Percentiles rank a stretch among this genome's conserved stretches.
Conservation (phyloP, 1,140 invertebrate species). For the Melitaea cinxia region DNA sequence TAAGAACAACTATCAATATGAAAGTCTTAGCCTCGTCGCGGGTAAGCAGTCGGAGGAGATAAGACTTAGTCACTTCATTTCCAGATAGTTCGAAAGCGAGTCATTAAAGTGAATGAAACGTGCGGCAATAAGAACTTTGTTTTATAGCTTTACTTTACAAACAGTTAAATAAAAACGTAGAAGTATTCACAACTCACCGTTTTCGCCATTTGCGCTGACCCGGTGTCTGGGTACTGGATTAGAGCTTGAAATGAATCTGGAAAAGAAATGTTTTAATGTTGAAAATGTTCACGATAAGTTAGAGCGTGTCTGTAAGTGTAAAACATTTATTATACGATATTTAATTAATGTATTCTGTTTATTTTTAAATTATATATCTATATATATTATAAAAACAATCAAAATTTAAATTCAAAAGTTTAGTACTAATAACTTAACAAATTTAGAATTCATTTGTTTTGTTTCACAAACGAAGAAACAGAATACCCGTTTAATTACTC, state of each 20-base stretch:
- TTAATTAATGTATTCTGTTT: neutral
- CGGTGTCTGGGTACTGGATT: conserved; percentile 98
- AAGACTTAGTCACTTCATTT: conserved; percentile 60
- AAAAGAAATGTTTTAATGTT: conserved; percentile 72
- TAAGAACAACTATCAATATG: conserved; percentile 46
- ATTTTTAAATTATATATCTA: too few relatives aligned
- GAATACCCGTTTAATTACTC: too few relatives aligned
- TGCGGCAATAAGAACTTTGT: conserved; percentile 74
- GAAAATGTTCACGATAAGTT: conserved; percentile 7
- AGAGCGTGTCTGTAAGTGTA: neutral
- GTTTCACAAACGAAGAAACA: too few relatives aligned
- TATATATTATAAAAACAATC: too few relatives aligned
- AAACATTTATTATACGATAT: neutral
- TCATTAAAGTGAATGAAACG: conserved; percentile 76
- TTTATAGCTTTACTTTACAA: conserved; percentile 74
- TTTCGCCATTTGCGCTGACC: conserved; percentile 98
- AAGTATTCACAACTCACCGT: conserved; percentile 85
- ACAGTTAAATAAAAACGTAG: conserved; percentile 74
- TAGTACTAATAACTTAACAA: too few relatives aligned
- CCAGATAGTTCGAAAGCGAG: conserved; percentile 66
- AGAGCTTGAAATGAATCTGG: conserved; percentile 99
- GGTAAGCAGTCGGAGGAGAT: conserved; percentile 45
- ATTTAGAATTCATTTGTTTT: too few relatives aligned
- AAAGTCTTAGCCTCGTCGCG: conserved; percentile 31
- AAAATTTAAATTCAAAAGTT: too few relatives aligned